A percentile compares a stretch with the other conserved stretches of the same genome.
These are phyloP conservation scores for Drosophila nigricruria DNA, from an alignment of 2,888 invertebrate genomes.

Conservation along the genomic window DNA sequence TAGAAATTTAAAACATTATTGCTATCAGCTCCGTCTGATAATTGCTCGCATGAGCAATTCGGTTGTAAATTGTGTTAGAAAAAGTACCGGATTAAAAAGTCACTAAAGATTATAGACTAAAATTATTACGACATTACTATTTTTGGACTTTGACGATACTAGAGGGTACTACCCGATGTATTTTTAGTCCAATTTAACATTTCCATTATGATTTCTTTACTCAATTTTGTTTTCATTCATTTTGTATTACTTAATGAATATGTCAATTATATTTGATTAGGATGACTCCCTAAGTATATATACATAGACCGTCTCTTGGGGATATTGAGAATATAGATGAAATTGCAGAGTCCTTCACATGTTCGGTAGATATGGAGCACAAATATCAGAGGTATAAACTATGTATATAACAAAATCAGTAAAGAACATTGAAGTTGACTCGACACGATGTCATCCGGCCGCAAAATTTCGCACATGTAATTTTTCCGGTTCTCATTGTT, in stretches of 20 bases:
- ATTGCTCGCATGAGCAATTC: neutral
- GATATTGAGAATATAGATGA: no score
- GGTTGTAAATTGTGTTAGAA: slow-evolving; percentile 1
- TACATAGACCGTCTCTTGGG: no score
- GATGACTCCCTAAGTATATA: no score
- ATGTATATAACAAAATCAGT: no score
- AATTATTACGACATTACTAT: neutral
- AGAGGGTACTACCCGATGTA: neutral
- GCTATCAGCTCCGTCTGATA: neutral
- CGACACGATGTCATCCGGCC: no score
- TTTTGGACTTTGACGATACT: neutral
- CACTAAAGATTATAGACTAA: neutral
- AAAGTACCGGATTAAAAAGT: neutral
- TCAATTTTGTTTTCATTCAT: neutral
- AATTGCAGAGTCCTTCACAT: no score
- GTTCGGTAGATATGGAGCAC: no score
- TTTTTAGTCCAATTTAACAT: neutral
- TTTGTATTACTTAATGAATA: neutral
- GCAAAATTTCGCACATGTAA: no score
- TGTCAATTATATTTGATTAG: no score
- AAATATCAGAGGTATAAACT: no score
- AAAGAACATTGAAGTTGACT: no score
- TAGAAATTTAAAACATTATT: neutral
- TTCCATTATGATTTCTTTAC: neutral
- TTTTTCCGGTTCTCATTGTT: no score